Base-by-base conservation (phyloP, 2,113 vertebrate species). In the Mola mola region DNA sequence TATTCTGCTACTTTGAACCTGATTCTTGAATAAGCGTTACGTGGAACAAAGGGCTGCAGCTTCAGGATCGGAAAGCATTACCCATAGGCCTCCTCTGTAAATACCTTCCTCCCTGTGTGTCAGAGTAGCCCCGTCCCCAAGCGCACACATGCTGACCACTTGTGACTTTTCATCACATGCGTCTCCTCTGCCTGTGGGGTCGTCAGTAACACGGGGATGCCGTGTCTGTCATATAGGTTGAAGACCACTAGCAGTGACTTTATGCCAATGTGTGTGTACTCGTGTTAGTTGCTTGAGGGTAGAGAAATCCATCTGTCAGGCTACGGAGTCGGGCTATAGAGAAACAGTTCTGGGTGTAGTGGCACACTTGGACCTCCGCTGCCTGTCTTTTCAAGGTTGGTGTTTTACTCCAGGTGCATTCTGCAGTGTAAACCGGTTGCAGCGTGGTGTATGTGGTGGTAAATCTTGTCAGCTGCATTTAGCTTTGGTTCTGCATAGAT, bases 101-200 rank as follows among this genome's bases (percentile, higher is more conserved):
- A 78, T 78, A 50, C 58, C 65, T 67, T 49, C 6, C 24, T 52
- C 46, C 22, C 8, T 33, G 29, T 11, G 29, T 33, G 29, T 33
- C 8, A 10, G 29, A 31, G 29, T 4, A 10, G 2, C 8, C n/a
- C n/a, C n/a, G n/a, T n/a, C n/a, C n/a, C n/a, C 68, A 56, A 53
- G 49, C 41, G 48, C 75, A 79, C 76, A 70, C 68, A 68, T 33
- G 12, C 53, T 38, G 21, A 79, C 67, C 89, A 90, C 83, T 89
- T 88, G 88, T 90, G 90, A 78, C 79, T 85, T 89, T 81, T 90
- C 83, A 86, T 88, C 86, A 89, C 69, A 84, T 56, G 33, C 21
- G 49, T 75, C 62, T 63, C 75, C 49, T 51, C 60, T 68, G 66
- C 71, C 58, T 66, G 66, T 67, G 63, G 33, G 11, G 36, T 55